phyloP scores from a whole-genome alignment of 2,113 vertebrate genomes.

The Seriola aureovittata region DNA sequence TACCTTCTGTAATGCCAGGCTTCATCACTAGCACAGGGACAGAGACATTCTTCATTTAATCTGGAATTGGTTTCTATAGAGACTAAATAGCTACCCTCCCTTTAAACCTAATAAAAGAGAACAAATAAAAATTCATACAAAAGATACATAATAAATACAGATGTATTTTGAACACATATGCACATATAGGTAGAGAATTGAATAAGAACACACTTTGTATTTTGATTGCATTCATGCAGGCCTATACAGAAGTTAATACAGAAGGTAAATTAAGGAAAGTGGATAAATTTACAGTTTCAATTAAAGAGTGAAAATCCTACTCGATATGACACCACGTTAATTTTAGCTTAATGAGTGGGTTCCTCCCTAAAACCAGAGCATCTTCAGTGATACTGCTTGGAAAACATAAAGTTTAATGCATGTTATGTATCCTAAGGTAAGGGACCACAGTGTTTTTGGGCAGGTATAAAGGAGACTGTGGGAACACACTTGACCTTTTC shows the following conservation, averaged over 20 bases:
- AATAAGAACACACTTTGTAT: neutral
- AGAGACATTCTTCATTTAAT: conserved; percentile 72
- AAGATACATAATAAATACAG: conserved; percentile 15
- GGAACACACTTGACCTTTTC: conserved; percentile 85
- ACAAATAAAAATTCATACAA: neutral
- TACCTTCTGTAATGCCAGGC: conserved; percentile 86
- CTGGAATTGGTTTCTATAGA: conserved; percentile 46
- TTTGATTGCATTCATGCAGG: neutral
- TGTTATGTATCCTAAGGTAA: conserved; percentile 30
- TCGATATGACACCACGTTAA: neutral
- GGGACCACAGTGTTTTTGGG: conserved; percentile 40
- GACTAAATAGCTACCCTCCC: conserved; percentile 14
- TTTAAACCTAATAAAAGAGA: conserved; percentile 22
- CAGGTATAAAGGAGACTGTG: conserved; percentile 50
- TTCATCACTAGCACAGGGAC: conserved; percentile 87
- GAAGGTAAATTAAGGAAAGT: neutral
- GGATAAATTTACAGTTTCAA: neutral
- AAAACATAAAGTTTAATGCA: conserved; percentile 24
- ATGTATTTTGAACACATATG: conserved; percentile 8
- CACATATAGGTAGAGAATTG: neutral
- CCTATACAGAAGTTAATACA: neutral
- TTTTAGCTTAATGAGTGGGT: neutral
- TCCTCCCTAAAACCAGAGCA: neutral
- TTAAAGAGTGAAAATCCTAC: neutral
- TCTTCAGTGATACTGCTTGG: neutral